Evolutionary conservation across 2,113 vertebrate genomes (phyloP).

Genomic region (Pteruthius melanotis): DNA sequence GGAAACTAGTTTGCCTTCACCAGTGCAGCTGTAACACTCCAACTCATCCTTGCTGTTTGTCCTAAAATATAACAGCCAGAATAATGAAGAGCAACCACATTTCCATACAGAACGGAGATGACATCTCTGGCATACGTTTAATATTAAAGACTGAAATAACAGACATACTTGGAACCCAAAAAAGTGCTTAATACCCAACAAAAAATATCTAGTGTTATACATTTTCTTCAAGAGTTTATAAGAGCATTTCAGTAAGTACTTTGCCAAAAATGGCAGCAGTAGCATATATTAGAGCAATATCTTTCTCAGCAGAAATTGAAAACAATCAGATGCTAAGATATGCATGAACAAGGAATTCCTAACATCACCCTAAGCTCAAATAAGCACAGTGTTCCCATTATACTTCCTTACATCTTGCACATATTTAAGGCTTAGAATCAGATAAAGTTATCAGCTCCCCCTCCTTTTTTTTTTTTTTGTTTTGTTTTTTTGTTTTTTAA

Average conservation of each 20-base stretch:
- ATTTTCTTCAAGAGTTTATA: background rate
- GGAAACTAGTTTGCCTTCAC: background rate
- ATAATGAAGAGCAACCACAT: background rate
- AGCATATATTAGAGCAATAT: background rate
- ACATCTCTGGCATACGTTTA: background rate
- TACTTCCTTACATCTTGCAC: background rate
- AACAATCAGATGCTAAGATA: background rate
- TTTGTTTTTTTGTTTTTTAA: background rate
- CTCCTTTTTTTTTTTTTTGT: background rate
- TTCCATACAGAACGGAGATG: background rate
- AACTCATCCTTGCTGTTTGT: background rate
- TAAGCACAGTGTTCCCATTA: background rate
- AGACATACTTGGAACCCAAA: background rate
- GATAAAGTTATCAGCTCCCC: background rate
- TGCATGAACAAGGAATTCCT: background rate
- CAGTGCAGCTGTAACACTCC: background rate
- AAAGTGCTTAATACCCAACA: background rate
- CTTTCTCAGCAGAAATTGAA: background rate
- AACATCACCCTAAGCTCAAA: background rate
- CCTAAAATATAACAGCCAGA: background rate
- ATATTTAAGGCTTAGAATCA: background rate
- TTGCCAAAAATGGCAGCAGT: background rate
- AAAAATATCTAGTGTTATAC: rapidly evolving
- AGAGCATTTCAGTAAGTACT: background rate
- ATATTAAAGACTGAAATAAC: background rate